phyloP scores from a whole-genome alignment of 64 coral and sea anemone species.

The Cladopsammia gracilis region DNA sequence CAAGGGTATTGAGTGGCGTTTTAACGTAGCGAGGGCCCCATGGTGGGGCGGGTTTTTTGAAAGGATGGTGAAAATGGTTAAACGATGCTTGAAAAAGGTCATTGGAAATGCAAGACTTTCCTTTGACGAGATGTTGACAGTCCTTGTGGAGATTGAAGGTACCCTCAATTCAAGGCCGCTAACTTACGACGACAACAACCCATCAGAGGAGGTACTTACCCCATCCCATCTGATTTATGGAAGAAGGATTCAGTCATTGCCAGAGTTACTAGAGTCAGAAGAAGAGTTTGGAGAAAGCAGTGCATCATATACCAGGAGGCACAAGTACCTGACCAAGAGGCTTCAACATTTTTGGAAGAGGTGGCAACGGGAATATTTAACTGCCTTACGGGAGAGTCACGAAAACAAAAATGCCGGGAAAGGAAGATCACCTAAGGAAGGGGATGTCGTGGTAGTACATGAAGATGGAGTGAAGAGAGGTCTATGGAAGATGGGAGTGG shows the following conservation, averaged over 20 bases:
- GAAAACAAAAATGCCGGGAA: not conserved
- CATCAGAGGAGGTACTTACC: not conserved
- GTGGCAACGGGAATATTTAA: conserved; percentile 7
- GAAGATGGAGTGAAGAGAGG: conserved; percentile 32
- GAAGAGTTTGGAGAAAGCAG: conserved; percentile 9
- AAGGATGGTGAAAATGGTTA: conserved; percentile 14
- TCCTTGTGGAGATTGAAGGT: conserved; percentile 16
- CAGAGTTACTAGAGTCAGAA: not conserved
- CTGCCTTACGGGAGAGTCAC: not conserved
- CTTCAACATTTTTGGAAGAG: conserved; percentile 15
- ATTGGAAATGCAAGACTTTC: conserved; percentile 28
- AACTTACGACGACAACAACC: not conserved
- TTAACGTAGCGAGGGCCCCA: conserved; percentile 36
- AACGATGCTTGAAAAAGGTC: not conserved
- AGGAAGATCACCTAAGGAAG: not conserved
- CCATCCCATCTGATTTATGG: conserved; percentile 19
- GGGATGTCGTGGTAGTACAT: not conserved
- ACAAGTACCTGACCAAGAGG: conserved; percentile 10
- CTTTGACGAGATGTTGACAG: conserved; percentile 21
- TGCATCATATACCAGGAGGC: not conserved
- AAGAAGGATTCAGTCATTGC: not conserved
- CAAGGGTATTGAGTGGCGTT: conserved; percentile 63
- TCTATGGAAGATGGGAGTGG: not conserved
- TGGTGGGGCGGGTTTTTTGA: conserved; percentile 62
- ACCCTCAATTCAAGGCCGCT: not conserved